Evolutionary conservation across 2,888 invertebrate genomes (phyloP).

Genomic region (Arrhopalites spinosus): DNA sequence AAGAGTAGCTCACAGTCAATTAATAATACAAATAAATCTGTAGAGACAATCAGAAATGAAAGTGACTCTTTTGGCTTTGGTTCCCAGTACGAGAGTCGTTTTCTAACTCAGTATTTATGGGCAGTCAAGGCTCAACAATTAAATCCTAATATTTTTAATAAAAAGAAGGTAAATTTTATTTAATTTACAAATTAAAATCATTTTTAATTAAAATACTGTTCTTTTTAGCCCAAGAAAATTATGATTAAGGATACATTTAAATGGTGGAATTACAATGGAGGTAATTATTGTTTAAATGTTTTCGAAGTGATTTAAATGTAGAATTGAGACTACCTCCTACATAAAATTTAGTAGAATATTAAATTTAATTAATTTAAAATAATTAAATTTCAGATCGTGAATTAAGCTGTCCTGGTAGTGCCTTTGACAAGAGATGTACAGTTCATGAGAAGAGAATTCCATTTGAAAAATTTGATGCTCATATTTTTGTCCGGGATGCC

Average conservation of each 20-base stretch:
- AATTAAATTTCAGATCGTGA: too few relatives aligned
- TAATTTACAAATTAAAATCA: background rate
- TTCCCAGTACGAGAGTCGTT: background rate
- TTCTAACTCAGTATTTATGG: background rate
- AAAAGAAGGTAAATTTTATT: background rate
- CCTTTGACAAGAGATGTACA: background rate
- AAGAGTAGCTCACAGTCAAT: too few relatives aligned
- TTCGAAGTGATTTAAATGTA: too few relatives aligned
- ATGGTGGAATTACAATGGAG: background rate
- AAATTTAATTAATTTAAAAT: too few relatives aligned
- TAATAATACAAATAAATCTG: too few relatives aligned
- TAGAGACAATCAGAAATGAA: too few relatives aligned
- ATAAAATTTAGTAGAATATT: too few relatives aligned
- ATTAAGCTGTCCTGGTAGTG: background rate
- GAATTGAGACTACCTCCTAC: too few relatives aligned
- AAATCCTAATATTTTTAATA: background rate
- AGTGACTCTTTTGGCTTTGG: background rate
- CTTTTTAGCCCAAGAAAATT: background rate
- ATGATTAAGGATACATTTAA: background rate
- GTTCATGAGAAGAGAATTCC: background rate
- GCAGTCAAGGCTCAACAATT: background rate
- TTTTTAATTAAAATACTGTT: background rate
- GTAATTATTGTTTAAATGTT: too few relatives aligned
- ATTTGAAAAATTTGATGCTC: background rate
- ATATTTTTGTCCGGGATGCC: background rate